A percentile compares a stretch with the other conserved stretches of the same genome.
Conservation (phyloP, 2,113 vertebrate genomes). For the Tor tambroides region DNA sequence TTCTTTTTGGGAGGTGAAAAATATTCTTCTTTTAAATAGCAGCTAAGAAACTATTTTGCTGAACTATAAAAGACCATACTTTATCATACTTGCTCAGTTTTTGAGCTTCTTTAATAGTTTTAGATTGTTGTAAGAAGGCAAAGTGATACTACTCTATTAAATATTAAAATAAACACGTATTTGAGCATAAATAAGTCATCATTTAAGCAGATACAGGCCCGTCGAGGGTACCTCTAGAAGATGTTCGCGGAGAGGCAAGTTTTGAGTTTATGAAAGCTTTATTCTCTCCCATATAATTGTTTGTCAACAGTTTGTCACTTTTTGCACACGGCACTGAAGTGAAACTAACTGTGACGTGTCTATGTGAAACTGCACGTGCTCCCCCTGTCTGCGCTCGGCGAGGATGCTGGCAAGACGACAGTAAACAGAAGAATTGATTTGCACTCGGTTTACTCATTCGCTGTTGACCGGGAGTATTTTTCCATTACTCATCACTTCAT, state of each 20-base stretch:
- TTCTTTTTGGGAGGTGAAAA: not conserved
- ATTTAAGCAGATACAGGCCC: not conserved
- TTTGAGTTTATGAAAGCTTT: not conserved
- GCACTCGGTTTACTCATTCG: constrained; percentile 25
- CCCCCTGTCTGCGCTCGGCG: constrained; percentile 43
- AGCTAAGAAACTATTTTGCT: not conserved
- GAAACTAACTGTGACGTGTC: not conserved
- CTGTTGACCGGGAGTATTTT: not conserved
- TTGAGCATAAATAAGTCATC: not conserved
- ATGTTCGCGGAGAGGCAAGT: not conserved
- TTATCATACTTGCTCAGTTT: not conserved
- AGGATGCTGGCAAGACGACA: not conserved
- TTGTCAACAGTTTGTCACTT: constrained; percentile 9
- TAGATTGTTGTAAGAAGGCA: not conserved
- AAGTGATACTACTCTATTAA: not conserved
- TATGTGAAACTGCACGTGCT: not conserved
- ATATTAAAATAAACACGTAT: not conserved
- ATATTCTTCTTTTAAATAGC: not conserved
- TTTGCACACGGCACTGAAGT: constrained; percentile 22
- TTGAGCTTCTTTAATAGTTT: not conserved
- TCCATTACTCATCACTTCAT: not conserved
- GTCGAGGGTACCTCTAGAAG: too few species aligned
- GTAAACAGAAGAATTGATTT: constrained; percentile 44
- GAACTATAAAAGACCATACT: not conserved
- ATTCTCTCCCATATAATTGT: not conserved